phyloP scores from a whole-genome alignment of 2,888 invertebrate species.

The Apotomis betuletana region DNA sequence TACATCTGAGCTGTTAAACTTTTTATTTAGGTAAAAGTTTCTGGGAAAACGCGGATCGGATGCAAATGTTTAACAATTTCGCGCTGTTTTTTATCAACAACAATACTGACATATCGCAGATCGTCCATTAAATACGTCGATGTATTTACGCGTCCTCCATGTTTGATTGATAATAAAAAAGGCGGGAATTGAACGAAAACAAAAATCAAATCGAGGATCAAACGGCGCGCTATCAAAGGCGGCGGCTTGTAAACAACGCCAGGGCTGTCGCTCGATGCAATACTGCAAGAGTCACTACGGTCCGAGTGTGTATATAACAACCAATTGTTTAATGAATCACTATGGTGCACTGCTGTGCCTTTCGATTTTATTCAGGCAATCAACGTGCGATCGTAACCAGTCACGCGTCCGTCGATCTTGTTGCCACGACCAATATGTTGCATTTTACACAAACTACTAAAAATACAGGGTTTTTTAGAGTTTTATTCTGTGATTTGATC shows the following conservation, averaged over 20 bases:
- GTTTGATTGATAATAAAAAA: conserved; percentile 47
- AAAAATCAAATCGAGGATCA: conserved; percentile 52
- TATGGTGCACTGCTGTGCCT: too few relatives aligned
- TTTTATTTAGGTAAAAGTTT: background rate
- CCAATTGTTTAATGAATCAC: too few relatives aligned
- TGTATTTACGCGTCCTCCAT: conserved; percentile 42
- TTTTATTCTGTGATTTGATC: too few relatives aligned
- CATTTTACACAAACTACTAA: too few relatives aligned
- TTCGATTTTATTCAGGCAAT: too few relatives aligned
- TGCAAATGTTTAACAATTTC: conserved; percentile 34
- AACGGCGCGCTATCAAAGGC: conserved; percentile 58
- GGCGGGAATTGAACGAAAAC: conserved; percentile 46
- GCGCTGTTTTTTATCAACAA: conserved; percentile 30
- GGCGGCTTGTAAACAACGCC: conserved; percentile 50
- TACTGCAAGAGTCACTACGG: too few relatives aligned
- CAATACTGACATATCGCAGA: conserved; percentile 36
- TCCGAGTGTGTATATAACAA: too few relatives aligned
- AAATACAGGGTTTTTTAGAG: too few relatives aligned
- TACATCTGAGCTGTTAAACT: background rate
- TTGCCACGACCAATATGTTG: too few relatives aligned
- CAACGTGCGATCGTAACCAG: too few relatives aligned
- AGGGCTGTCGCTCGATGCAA: conserved; percentile 17
- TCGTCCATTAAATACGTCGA: conserved; percentile 39
- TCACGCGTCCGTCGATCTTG: too few relatives aligned
- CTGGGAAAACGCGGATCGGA: background rate